Conservation (phyloP, 2,797 vertebrate species). For the Pogoniulus pusillus region DNA sequence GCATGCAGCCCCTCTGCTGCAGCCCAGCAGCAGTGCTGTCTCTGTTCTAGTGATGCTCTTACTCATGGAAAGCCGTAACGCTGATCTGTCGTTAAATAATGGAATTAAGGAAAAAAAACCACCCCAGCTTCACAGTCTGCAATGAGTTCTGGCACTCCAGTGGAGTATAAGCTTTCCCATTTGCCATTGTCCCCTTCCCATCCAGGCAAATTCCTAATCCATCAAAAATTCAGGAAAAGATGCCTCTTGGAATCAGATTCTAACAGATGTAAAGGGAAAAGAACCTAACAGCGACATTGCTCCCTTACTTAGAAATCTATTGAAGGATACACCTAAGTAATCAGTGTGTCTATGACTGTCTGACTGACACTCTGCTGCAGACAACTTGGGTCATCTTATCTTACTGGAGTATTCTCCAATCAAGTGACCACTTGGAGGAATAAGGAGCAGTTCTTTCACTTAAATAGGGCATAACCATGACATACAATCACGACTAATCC, state of each 20-base stretch:
- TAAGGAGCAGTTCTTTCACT: not conserved
- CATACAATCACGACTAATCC: not conserved
- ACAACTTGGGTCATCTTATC: not conserved
- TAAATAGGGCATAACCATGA: not conserved
- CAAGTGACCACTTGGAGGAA: not conserved
- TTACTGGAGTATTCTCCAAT: not conserved
- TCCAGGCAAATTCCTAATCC: not conserved
- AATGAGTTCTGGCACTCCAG: not conserved
- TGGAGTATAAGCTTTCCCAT: not conserved
- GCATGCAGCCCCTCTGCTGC: too few relatives aligned
- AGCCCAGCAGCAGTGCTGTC: not conserved
- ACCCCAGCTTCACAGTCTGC: not conserved
- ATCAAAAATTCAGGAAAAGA: not conserved
- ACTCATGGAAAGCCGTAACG: not conserved
- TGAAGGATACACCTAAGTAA: not conserved
- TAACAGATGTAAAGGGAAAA: not conserved
- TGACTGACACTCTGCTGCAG: not conserved
- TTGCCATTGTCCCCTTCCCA: not conserved
- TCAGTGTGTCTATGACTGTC: not conserved
- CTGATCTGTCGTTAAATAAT: not conserved
- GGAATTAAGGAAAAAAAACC: not conserved
- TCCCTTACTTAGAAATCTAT: not conserved
- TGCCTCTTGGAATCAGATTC: not conserved
- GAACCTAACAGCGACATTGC: not conserved
- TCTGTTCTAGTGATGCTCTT: not conserved